Percentiles rank a stretch among this genome's conserved stretches.
phyloP scores from a whole-genome alignment of 2,888 invertebrate genomes.

The Mayetiola destructor region DNA sequence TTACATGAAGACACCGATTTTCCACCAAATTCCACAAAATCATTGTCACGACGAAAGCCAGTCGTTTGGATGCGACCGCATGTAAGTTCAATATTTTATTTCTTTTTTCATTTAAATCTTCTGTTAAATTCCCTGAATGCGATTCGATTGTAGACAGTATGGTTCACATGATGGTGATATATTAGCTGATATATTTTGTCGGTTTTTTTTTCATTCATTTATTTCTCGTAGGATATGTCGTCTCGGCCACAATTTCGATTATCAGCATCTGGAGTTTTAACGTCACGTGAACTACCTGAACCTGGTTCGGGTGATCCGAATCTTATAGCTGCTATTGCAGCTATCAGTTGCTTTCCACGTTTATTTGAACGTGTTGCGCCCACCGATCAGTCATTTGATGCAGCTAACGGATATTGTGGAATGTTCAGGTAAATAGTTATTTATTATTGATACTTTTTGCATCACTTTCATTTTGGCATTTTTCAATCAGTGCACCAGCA shows the following conservation, averaged over 20 bases:
- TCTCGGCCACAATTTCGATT: conserved; percentile 43
- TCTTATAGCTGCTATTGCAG: conserved; percentile 49
- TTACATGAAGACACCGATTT: conserved; percentile 22
- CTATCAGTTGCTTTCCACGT: conserved; percentile 49
- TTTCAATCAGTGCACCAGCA: too few relatives aligned
- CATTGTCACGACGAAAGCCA: conserved; percentile 20
- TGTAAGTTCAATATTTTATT: conserved; percentile 17
- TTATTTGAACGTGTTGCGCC: conserved; percentile 50
- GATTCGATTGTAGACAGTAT: not conserved
- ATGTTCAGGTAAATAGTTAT: conserved; percentile 42
- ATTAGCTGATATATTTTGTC: not conserved
- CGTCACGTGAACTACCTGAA: conserved; percentile 22
- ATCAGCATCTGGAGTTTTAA: conserved; percentile 20
- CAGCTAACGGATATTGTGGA: conserved; percentile 43
- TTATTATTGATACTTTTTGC: too few relatives aligned
- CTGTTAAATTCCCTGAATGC: not conserved
- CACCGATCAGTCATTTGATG: conserved; percentile 48
- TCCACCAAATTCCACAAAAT: conserved; percentile 19
- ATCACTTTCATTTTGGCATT: too few relatives aligned
- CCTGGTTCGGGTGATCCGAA: conserved; percentile 38
- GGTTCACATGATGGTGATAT: not conserved
- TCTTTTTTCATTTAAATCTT: not conserved
- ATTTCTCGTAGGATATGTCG: conserved; percentile 44
- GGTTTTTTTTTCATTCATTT: not conserved
- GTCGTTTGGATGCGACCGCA: conserved; percentile 23